Conservation (phyloP, 2,888 invertebrate species). For the Netelia melanura region DNA sequence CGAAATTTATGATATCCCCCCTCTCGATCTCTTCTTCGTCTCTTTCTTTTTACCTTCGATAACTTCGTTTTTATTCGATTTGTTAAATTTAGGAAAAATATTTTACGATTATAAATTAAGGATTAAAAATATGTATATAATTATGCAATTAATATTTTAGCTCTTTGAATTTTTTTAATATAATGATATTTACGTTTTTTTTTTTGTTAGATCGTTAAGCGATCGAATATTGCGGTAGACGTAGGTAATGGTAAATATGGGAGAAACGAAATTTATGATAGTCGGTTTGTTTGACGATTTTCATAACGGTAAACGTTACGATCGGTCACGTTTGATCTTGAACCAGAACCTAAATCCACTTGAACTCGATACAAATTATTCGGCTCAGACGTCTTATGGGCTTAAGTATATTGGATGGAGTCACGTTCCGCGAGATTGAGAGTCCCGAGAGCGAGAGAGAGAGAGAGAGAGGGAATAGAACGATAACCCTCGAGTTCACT, state of each 20-base stretch:
- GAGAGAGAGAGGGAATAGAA: constrained; percentile 24
- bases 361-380: constrained; percentile 33
- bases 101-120: background rate
- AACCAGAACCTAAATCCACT: constrained; percentile 12
- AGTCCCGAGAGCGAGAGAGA: constrained; percentile 14
- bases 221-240: background rate
- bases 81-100: too few relatives aligned
- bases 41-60: too few relatives aligned
- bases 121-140: too few relatives aligned
- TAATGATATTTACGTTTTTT: too few relatives aligned
- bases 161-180: too few relatives aligned
- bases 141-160: too few relatives aligned
- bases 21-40: constrained; percentile 3
- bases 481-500: constrained; percentile 59
- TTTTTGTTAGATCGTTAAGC: background rate
- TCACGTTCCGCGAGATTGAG: constrained; percentile 2
- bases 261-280: background rate
- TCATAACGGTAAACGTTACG: constrained; percentile 13
- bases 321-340: constrained; percentile 15
- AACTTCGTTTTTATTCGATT: too few relatives aligned
- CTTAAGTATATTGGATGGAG: constrained; percentile 21
- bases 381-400: constrained; percentile 49
- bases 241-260: background rate
- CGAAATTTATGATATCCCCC: background rate
- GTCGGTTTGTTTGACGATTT: background rate